Conservation (phyloP, 2,113 vertebrate species). For the Larimichthys polyactis region DNA sequence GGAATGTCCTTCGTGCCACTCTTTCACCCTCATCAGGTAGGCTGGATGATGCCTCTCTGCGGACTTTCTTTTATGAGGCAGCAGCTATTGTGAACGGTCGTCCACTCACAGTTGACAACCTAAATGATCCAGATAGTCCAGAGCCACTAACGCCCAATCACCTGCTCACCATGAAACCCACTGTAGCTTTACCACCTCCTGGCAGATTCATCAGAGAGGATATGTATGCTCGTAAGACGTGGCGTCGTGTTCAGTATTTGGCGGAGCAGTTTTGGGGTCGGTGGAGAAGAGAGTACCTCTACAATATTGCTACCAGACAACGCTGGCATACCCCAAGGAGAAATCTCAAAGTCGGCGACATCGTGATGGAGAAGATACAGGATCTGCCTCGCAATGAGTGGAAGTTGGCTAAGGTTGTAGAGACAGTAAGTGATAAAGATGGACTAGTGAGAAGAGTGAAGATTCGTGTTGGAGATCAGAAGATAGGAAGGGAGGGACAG, state of each 20-base stretch:
- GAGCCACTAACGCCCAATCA: slow-evolving; percentile 11
- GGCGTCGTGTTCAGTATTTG: background rate
- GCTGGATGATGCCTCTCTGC: background rate
- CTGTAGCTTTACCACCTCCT: background rate
- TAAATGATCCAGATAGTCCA: background rate
- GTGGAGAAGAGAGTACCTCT: background rate
- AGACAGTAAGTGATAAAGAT: background rate
- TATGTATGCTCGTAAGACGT: background rate
- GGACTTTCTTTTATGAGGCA: slow-evolving; percentile 9
- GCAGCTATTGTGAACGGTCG: slow-evolving; percentile 4
- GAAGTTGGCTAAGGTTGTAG: background rate
- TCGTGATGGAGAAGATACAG: background rate
- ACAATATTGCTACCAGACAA: background rate
- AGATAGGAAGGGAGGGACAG: background rate
- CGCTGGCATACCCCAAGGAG: background rate
- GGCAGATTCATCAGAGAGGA: slow-evolving; percentile 31
- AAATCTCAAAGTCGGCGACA: background rate
- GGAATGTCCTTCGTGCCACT: background rate
- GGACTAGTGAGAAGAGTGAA: slow-evolving; percentile 9
- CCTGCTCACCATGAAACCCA: slow-evolving; percentile 3
- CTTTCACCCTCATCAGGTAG: background rate
- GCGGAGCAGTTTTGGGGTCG: background rate
- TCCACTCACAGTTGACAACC: background rate
- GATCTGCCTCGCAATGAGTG: background rate
- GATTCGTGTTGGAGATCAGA: background rate